Percentiles rank a stretch among this genome's conserved stretches.
Evolutionary conservation across 92 coral and sea anemone genomes (phyloP).

Genomic region (Ricordea florida): DNA sequence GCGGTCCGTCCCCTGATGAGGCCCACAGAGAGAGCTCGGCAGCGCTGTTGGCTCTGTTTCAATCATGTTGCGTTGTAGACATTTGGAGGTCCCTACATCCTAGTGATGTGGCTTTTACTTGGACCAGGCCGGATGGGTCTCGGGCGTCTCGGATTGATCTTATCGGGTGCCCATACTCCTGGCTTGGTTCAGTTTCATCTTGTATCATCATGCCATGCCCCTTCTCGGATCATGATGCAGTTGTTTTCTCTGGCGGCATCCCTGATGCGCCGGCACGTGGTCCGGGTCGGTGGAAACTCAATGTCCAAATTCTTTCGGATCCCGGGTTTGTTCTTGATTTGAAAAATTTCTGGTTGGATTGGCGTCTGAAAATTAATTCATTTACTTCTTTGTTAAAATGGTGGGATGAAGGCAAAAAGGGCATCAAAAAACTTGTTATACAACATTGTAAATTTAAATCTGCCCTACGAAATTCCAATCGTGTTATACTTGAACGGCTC

Average conservation of each 20-base stretch:
- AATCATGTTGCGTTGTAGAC: neutral
- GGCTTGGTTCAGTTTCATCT: neutral
- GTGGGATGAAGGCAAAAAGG: constrained; percentile 33
- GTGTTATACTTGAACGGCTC: neutral
- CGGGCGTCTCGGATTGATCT: constrained; percentile 47
- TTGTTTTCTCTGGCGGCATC: neutral
- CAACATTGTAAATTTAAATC: neutral
- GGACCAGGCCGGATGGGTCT: constrained; percentile 32
- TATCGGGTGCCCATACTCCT: constrained; percentile 21
- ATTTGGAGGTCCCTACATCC: constrained; percentile 45
- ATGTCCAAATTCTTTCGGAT: neutral
- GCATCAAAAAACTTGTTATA: neutral
- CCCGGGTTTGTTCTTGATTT: neutral
- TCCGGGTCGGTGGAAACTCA: constrained; percentile 41
- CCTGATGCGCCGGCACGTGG: constrained; percentile 15
- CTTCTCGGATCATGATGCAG: constrained; percentile 40
- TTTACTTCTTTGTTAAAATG: neutral
- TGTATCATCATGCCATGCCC: constrained; percentile 18
- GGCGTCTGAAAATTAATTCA: neutral
- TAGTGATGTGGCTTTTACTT: neutral
- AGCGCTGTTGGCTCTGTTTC: neutral
- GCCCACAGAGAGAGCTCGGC: neutral
- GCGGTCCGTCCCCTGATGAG: neutral
- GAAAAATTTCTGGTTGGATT: neutral
- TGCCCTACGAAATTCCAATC: neutral